Base-by-base conservation (phyloP, 2,113 vertebrate species). In the Chunga burmeisteri region DNA sequence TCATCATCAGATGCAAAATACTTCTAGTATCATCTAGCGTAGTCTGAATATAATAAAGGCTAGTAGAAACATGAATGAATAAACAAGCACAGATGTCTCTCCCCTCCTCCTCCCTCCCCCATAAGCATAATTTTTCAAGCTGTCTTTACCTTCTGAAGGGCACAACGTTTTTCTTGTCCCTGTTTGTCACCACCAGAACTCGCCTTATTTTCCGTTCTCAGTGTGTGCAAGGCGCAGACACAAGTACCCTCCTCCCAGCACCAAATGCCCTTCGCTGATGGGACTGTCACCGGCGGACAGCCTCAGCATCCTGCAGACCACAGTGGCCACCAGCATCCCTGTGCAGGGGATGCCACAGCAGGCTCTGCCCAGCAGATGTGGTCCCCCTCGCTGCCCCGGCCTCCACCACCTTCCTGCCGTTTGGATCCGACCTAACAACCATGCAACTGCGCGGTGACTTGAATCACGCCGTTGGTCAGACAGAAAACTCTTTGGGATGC, bases 21-120 rank as follows among this genome's bases (percentile, higher is more conserved):
- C 30, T 86, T 67, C 55, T 36, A 30, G 14, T 74, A 62, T 74
- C 38, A 88, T 66, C 46, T 65, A 42, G 20, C 1, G 3, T 34
- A 40, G 13, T 47, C 71, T 71, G 70, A 90, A 73, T n/a, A 63
- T 36, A 73, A 77, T 21, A 78, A 73, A 90, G 38, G 18, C 61
- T 58, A 93, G 50, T 17, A 83, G 55, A 96, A 94, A 86, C 11
- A 78, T 77, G 70, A 96, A 95, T 90, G 38, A 86, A 92, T 78
- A 90, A 92, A 80, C 58, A 91, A 90, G 59, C 16, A 91, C 80
- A 92, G 88, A 94, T 73, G 25, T 88, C 47, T 88, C 27, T 79
- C 58, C 49, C 55, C 55, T 88, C 63, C 77, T 77, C 53, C 44
- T 73, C 40, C 67, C 63, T 95, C 55, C 42, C 59, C 59, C 38